phyloP scores from a whole-genome alignment of 64 coral and sea anemone species.

The Orbicella faveolata region DNA sequence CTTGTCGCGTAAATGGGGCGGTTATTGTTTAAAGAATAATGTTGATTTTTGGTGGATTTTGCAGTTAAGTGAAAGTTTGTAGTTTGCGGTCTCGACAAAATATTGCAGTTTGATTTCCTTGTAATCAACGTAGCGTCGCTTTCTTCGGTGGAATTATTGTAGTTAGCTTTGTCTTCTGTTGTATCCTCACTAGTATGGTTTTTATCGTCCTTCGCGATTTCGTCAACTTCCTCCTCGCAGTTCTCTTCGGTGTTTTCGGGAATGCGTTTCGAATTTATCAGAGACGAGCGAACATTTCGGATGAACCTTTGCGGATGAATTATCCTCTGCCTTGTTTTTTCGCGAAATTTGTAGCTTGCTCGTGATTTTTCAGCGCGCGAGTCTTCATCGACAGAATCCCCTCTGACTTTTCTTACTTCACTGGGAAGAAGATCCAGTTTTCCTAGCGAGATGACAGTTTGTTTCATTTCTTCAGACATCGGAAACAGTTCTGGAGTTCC shows the following conservation, averaged over 20 bases:
- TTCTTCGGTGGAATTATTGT: background rate
- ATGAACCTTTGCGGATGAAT: conserved; percentile 34
- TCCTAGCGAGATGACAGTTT: conserved; percentile 28
- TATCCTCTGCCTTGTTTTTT: conserved; percentile 6
- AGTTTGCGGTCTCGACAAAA: background rate
- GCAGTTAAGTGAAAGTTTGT: background rate
- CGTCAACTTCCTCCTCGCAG: background rate
- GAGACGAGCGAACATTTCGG: conserved; percentile 10
- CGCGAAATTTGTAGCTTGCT: conserved; percentile 8
- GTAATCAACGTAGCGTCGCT: background rate
- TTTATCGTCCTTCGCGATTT: background rate
- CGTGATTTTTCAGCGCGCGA: background rate
- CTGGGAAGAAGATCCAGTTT: conserved; percentile 18
- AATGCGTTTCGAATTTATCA: background rate
- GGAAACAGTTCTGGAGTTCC: conserved; percentile 31
- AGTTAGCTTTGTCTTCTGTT: background rate
- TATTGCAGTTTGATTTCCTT: background rate
- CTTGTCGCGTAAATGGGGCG: background rate
- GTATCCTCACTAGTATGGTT: background rate
- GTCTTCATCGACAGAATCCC: background rate
- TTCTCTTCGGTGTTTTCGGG: background rate
- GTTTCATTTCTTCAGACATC: conserved; percentile 43
- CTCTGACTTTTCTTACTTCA: background rate
- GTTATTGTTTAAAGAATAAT: background rate
- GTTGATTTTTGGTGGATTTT: conserved; percentile 22